phyloP scores from a whole-genome alignment of 1,140 invertebrate genomes.

The Drosophila littoralis region DNA sequence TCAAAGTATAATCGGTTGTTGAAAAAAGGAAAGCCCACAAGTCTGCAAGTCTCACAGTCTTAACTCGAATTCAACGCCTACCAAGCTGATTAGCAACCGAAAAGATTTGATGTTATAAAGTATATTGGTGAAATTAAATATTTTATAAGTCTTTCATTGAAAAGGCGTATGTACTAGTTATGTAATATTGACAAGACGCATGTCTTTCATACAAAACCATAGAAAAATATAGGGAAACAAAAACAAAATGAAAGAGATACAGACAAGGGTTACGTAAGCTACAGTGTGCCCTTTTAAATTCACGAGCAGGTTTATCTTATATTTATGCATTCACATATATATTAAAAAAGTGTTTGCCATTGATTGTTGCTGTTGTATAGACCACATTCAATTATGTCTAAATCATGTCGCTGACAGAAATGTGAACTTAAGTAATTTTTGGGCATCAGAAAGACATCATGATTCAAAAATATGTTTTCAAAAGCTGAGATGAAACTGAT shows the following conservation, averaged over 20 bases:
- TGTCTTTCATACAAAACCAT: background rate
- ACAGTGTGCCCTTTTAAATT: constrained; percentile 50
- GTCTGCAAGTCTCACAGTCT: constrained; percentile 2
- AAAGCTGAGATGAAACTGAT: background rate
- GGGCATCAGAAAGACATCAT: background rate
- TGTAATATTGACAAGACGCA: constrained; percentile 46
- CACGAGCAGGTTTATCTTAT: constrained; percentile 52
- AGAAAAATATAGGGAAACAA: constrained; percentile 6
- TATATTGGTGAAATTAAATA: background rate
- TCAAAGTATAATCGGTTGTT: constrained; percentile 71
- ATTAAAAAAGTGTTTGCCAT: constrained; percentile 2
- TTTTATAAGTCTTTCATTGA: background rate
- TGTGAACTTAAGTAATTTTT: background rate
- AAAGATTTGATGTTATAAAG: constrained; percentile 28
- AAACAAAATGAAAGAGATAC: constrained; percentile 14
- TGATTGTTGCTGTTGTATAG: background rate
- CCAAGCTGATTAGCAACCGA: constrained; percentile 11
- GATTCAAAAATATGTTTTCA: background rate
- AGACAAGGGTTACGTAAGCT: constrained; percentile 30
- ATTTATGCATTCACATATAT: constrained; percentile 36
- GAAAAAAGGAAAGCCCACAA: constrained; percentile 14
- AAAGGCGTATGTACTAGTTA: constrained; percentile 49
- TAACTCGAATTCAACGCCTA: constrained; percentile 19
- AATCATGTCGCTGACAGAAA: constrained; percentile 2
- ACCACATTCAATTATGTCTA: constrained; percentile 2